Evolutionary conservation across 2,797 vertebrate genomes (phyloP).

Genomic region (Lophius americanus): DNA sequence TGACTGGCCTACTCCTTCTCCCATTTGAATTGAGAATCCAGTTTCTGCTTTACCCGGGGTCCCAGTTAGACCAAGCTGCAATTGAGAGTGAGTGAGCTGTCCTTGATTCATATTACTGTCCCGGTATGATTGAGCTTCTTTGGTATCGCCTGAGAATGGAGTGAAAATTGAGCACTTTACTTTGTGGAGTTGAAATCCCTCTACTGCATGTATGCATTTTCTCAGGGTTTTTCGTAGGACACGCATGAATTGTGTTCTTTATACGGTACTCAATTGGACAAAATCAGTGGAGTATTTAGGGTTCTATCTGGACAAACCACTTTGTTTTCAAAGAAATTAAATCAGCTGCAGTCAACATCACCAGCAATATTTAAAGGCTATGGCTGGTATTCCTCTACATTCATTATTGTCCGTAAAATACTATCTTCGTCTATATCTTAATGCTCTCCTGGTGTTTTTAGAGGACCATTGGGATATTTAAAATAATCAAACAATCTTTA

Average conservation of each 20-base stretch:
- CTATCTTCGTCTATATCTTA: not conserved
- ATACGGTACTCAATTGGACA: constrained; percentile 57
- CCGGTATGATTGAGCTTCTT: constrained; percentile 84
- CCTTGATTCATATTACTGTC: constrained; percentile 85
- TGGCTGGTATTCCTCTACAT: not conserved
- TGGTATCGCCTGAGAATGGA: constrained; percentile 78
- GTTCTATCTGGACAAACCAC: constrained; percentile 27
- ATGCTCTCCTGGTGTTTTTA: not conserved
- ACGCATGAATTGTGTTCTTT: constrained; percentile 60
- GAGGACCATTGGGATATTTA: too few relatives aligned
- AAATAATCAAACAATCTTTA: not conserved
- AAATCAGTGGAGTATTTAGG: constrained; percentile 31
- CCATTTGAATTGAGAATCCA: constrained; percentile 86
- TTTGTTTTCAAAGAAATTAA: constrained; percentile 21
- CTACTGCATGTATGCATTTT: constrained; percentile 76
- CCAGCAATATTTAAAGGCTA: constrained; percentile 18
- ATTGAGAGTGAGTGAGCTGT: constrained; percentile 87
- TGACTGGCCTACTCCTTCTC: constrained; percentile 81
- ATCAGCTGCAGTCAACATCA: constrained; percentile 18
- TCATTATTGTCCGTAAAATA: not conserved
- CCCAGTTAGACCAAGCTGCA: constrained; percentile 80
- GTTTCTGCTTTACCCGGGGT: constrained; percentile 74
- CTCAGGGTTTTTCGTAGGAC: constrained; percentile 67
- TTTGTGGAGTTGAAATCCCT: constrained; percentile 77
- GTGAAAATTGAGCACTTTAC: constrained; percentile 84